Percentiles rank a stretch among this genome's conserved stretches.
These are phyloP conservation scores for Abrostola triplasia DNA, from an alignment of 2,888 invertebrate species.

Conservation along the genomic window DNA sequence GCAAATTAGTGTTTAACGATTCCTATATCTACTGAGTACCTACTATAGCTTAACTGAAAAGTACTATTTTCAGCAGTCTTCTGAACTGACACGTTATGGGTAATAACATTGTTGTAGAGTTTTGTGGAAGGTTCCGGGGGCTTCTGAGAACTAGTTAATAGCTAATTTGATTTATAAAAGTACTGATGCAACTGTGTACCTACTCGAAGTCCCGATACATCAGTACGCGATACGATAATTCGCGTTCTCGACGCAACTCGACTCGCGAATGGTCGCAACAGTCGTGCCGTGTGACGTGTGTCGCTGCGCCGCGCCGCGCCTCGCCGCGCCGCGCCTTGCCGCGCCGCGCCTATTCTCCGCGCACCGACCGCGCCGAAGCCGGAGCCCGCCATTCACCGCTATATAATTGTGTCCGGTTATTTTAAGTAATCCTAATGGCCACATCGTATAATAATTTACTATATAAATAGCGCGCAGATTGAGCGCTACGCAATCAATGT, in stretches of 20 bases:
- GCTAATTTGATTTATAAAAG: too few relatives aligned
- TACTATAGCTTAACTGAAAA: not conserved
- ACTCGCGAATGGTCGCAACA: too few relatives aligned
- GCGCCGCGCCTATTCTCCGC: too few relatives aligned
- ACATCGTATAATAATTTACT: slow-evolving; percentile 13
- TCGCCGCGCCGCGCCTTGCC: not conserved
- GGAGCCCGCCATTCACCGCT: slow-evolving; percentile 1
- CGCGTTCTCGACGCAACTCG: too few relatives aligned
- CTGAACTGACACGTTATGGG: too few relatives aligned
- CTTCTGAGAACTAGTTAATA: too few relatives aligned
- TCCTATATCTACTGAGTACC: not conserved
- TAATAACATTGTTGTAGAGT: too few relatives aligned
- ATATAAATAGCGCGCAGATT: slow-evolving; percentile 15
- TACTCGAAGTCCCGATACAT: too few relatives aligned
- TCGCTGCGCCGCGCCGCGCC: not conserved
- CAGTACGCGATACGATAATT: too few relatives aligned
- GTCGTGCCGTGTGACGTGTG: not conserved
- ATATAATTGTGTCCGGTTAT: slow-evolving; percentile 6
- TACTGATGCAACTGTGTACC: too few relatives aligned
- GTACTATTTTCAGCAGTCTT: not conserved
- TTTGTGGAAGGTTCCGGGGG: too few relatives aligned
- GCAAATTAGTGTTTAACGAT: not conserved
- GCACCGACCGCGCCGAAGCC: not conserved
- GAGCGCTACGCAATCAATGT: slow-evolving; percentile 3
- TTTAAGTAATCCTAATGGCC: slow-evolving; percentile 11